phyloP scores from a whole-genome alignment of 2,797 vertebrate genomes.

The Liasis olivaceus region DNA sequence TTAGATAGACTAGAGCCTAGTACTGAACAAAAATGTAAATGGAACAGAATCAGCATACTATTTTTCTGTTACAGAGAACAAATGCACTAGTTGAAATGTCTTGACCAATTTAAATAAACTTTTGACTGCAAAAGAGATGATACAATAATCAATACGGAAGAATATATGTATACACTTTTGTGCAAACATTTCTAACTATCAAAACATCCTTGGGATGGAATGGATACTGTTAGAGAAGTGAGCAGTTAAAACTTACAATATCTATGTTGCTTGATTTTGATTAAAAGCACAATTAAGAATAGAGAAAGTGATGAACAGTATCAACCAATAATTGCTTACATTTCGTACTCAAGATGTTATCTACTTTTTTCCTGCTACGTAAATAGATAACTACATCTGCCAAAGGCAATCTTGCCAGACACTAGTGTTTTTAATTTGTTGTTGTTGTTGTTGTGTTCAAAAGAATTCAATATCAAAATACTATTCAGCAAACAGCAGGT shows the following conservation, averaged over 20 bases:
- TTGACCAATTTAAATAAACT: background rate
- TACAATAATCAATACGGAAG: background rate
- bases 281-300: background rate
- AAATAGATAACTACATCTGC: conserved; percentile 21
- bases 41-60: background rate
- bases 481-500: conserved; percentile 20
- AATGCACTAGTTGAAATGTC: background rate
- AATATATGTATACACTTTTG: background rate
- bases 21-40: background rate
- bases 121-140: background rate
- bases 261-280: background rate
- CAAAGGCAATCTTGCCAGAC: conserved; percentile 14
- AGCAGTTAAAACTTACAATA: background rate
- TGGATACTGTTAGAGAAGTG: background rate
- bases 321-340: conserved; percentile 2
- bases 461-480: conserved; percentile 32
- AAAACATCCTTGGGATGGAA: background rate
- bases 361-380: background rate
- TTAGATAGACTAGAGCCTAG: background rate
- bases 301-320: conserved; percentile 18
- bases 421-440: background rate
- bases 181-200: background rate
- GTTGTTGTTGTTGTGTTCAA: background rate
- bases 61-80: background rate
- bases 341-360: background rate